Base-by-base conservation (phyloP, 2,797 vertebrate species). In the Anabacerthia variegaticeps region DNA sequence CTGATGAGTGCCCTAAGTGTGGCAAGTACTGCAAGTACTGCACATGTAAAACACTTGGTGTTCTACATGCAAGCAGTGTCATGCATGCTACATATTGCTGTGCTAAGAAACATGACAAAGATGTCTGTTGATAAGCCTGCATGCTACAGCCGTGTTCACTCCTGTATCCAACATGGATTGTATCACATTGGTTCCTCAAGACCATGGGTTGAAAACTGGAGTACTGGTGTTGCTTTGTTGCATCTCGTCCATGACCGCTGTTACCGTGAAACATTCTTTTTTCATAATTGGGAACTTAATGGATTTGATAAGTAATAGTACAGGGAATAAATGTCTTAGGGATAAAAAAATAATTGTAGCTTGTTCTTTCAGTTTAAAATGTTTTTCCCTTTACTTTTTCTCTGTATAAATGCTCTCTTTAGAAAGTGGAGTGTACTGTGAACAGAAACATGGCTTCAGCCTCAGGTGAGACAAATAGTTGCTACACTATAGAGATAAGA, bases 291-390 rank as follows among this genome's bases (percentile, higher is more conserved):
- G 26, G 34, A 77, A 58, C 32, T 58, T 12, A 51, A 78, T 34
- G 14, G 27, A 80, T 91, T 58, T 75, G 22, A 36, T 75, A 48
- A 37, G 7, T 44, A 78, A 8, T 37, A 62, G 27, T 34, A 54
- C 13, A 21, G 23, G 32, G 14, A 67, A 66, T 51, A 69, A 87
- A 86, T 63, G 14, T 71, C 3, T 77, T 74, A 43, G 41, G 32
- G 78, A 78, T 80, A 56, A 77, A 80, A 77, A 75, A 62, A 4
- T 18, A 80, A 13, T 43, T 41, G 34, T 39, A 72, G 27, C 36
- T 95, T 79, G 15, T 51, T 76, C 8, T 75, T 66, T 85, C 37
- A 16, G 8, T 74, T 93, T 52, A 55, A 90, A 83, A 37, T 43
- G 10, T 28, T 89, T 71, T 67, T 39, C 12, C 10, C 18, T 59